Conservation (phyloP, 2,113 vertebrate species). For the Holacanthus passer region DNA sequence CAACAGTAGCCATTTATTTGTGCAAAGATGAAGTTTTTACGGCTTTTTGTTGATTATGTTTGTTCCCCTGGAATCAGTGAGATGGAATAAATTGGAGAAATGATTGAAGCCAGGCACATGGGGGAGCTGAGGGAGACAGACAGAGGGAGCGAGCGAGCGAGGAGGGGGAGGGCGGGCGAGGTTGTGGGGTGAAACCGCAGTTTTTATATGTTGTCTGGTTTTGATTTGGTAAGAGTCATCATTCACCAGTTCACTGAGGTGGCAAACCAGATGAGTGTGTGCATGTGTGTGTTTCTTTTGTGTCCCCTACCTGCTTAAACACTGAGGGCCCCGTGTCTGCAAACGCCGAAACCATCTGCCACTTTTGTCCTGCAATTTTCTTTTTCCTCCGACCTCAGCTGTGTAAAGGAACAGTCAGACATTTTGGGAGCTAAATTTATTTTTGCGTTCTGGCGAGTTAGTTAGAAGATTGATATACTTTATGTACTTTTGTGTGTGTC, state of each 20-base stretch:
- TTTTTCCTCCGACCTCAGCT: neutral
- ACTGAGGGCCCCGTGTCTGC: slow-evolving; percentile 16
- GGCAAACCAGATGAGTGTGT: slow-evolving; percentile 74
- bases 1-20: slow-evolving; percentile 58
- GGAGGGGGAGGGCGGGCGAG: slow-evolving; percentile 19
- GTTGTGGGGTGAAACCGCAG: slow-evolving; percentile 73
- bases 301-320: slow-evolving; percentile 40
- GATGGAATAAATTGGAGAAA: slow-evolving; percentile 65
- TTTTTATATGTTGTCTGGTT: slow-evolving; percentile 83
- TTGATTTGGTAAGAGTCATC: slow-evolving; percentile 81
- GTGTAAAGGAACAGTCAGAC: neutral
- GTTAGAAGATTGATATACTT: neutral
- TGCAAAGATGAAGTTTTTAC: slow-evolving; percentile 51
- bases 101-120: slow-evolving; percentile 78
- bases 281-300: slow-evolving; percentile 40
- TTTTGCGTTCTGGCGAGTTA: neutral
- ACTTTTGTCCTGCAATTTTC: slow-evolving; percentile 1
- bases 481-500: neutral
- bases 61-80: slow-evolving; percentile 57
- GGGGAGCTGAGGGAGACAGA: slow-evolving; percentile 66
- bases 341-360: slow-evolving; percentile 29
- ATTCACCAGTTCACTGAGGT: slow-evolving; percentile 81
- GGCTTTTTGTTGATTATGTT: slow-evolving; percentile 60
- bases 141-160: slow-evolving; percentile 28
- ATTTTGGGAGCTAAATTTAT: neutral